Evolutionary conservation across 2,888 invertebrate species (phyloP), one percentile per base, ranked within the genome.

Genomic region (Callinectes sapidus): DNA sequence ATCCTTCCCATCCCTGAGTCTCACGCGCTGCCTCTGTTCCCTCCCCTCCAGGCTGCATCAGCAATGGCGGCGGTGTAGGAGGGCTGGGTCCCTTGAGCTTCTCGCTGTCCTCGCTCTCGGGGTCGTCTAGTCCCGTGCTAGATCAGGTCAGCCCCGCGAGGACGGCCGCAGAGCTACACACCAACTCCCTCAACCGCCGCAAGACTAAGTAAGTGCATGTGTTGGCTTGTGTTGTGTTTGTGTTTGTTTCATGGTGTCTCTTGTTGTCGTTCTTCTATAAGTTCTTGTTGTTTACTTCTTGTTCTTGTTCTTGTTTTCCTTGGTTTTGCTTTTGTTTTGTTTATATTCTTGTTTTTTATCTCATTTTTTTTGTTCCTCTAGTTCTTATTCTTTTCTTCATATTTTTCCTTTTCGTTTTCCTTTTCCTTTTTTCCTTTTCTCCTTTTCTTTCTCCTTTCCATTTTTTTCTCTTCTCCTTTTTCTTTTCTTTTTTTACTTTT

Each of bases 161-260:
- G 90, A 92, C 92, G 32, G 87, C 89, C 87, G 90, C 87, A 90
- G 87, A 92, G 39, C 92, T 92, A n/a, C 92, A 92, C 87, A 92
- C 92, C 88, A 92, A 92, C 92, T 92, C 92, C 2, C 92, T 92
- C 92, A 92, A 92, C 92, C 55, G 92, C 42, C 92, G 92, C 90
- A 90, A 39, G 81, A 71, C 92, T 54, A 92, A 92, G 92, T 92
- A 42, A 90, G 92, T 92, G n/a, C n/a, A n/a, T n/a, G 28, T 23
- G 18, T 61, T 10, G 18, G 2, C 10, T 71, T 71, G 28, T 71
- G 28, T 71, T 39, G 28, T 71, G 28, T 71, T n/a, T n/a, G n/a
- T n/a, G n/a, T n/a, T n/a, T n/a, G n/a, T n/a, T 71, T 71, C 28
- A 71, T 28, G 28, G 71, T 42, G 10, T 13, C 71, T 32, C n/a